Evolutionary conservation across 2,888 invertebrate species (phyloP).

Genomic region (Temnothorax unifasciatus): DNA sequence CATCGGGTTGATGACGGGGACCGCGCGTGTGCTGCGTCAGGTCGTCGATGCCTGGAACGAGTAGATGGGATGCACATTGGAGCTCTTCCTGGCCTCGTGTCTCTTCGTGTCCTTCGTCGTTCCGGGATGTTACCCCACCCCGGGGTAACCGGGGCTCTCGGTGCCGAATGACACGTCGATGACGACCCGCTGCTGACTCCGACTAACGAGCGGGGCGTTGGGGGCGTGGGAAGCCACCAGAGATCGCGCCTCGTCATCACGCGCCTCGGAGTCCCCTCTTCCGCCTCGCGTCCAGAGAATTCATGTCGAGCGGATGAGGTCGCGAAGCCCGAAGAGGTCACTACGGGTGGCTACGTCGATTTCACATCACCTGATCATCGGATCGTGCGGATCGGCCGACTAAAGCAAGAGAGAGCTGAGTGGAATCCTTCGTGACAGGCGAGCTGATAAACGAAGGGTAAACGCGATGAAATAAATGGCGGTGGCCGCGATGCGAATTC

Average conservation of each 20-base stretch:
- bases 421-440: slow-evolving; percentile 49
- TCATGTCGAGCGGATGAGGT: slow-evolving; percentile 63
- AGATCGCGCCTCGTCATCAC: slow-evolving; percentile 86
- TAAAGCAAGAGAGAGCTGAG: not conserved
- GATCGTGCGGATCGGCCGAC: slow-evolving; percentile 26
- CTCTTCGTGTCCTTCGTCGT: slow-evolving; percentile 68
- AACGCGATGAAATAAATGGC: slow-evolving; percentile 50
- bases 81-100: slow-evolving; percentile 54
- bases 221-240: slow-evolving; percentile 84
- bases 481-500: slow-evolving; percentile 40
- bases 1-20: slow-evolving; percentile 72
- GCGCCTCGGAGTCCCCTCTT: slow-evolving; percentile 62
- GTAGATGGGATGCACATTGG: slow-evolving; percentile 67
- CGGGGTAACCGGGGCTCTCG: slow-evolving; percentile 70
- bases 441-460: slow-evolving; percentile 48
- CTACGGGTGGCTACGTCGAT: slow-evolving; percentile 50
- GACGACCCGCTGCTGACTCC: slow-evolving; percentile 86
- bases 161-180: slow-evolving; percentile 86
- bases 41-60: slow-evolving; percentile 76
- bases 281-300: slow-evolving; percentile 55
- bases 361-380: slow-evolving; percentile 47
- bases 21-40: slow-evolving; percentile 81
- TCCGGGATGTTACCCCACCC: slow-evolving; percentile 57
- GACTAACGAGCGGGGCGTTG: slow-evolving; percentile 86
- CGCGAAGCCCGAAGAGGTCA: slow-evolving; percentile 57